Evolutionary conservation across 2,797 vertebrate species (phyloP).

Genomic region (Myioborus melanocephalus): DNA sequence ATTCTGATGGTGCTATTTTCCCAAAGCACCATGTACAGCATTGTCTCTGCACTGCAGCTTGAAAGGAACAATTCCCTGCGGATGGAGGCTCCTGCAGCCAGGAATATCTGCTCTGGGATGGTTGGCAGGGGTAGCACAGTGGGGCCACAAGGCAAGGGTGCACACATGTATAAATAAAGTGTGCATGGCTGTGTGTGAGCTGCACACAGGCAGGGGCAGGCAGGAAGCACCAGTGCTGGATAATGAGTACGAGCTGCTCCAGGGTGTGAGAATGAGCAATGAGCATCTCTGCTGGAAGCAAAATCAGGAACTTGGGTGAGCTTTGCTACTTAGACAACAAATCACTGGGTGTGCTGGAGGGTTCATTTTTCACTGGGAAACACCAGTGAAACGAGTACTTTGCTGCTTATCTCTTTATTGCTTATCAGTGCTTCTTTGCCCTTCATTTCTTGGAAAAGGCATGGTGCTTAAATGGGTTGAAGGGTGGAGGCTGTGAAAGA

Average conservation of each 20-base stretch:
- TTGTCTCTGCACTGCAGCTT: background rate
- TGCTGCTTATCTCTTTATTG: slow-evolving; percentile 47
- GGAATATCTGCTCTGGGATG: background rate
- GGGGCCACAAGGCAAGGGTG: background rate
- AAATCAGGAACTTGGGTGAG: slow-evolving; percentile 25
- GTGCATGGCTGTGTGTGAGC: background rate
- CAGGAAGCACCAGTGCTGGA: fast-evolving
- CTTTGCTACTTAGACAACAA: slow-evolving; percentile 37
- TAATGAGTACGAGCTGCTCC: background rate
- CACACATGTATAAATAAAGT: background rate
- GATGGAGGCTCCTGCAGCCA: background rate
- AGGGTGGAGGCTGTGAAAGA: background rate
- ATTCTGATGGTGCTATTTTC: background rate
- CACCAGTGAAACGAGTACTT: background rate
- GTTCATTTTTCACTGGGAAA: slow-evolving; percentile 49
- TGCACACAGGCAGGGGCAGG: background rate
- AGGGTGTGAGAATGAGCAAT: slow-evolving; percentile 22
- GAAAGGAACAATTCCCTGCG: background rate
- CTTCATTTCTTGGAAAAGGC: slow-evolving; percentile 35
- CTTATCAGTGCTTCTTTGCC: slow-evolving; percentile 44
- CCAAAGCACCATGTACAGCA: background rate
- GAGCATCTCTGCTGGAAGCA: slow-evolving; percentile 42
- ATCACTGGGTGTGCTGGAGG: slow-evolving; percentile 14
- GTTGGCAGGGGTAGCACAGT: background rate
- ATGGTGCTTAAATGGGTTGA: background rate